Base-by-base conservation (phyloP, 37 sponge, comb jelly and placozoan species). In the Mnemiopsis leidyi region DNA sequence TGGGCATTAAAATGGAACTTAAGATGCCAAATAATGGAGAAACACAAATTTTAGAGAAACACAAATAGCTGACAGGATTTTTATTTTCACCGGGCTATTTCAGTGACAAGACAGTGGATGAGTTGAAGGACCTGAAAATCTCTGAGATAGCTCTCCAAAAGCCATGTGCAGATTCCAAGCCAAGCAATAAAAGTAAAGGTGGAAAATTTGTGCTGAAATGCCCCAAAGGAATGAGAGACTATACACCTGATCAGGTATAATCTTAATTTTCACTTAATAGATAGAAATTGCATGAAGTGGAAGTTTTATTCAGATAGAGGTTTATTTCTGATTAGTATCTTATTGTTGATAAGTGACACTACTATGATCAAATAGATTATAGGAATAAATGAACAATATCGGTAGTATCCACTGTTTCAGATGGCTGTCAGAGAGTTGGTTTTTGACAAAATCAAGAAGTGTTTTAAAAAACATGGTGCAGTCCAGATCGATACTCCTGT, bases 401-500 rank as follows among this genome's bases (percentile, higher is more conserved):
- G 13, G 61, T 48, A 48, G 5, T 13, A 48, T 48, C n/a, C n/a
- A 5, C 13, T 48, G 13, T 94, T 95, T 40, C 99, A 99, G 93
- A 99, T 99, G 99, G 96, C 97, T 26, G 95, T 99, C 36, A 68
- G 99, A 34, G 95, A 99, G 48, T 38, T 93, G 31, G 95, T 99
- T 71, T 99, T 99, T 93, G 37, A 68, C 0, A 92, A 93, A 29
- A 97, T 99, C 76, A 94, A 71, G 38, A 34, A 93, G 0, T 95
- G 96, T 67, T 99, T 99, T 92, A 97, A 95, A 92, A 95, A 96
- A 30, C 99, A 99, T 83, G 99, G 99, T 68, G 99, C 99, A 20
- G 97, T 97, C 34, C 95, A 97, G 68, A 99, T 99, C 38, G 95
- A 94, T 73, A 99, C 99, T 13, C 99, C 99, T 24, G 96, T 96